phyloP scores from a whole-genome alignment of 2,113 vertebrate species.

The Butastur rufipennis region DNA sequence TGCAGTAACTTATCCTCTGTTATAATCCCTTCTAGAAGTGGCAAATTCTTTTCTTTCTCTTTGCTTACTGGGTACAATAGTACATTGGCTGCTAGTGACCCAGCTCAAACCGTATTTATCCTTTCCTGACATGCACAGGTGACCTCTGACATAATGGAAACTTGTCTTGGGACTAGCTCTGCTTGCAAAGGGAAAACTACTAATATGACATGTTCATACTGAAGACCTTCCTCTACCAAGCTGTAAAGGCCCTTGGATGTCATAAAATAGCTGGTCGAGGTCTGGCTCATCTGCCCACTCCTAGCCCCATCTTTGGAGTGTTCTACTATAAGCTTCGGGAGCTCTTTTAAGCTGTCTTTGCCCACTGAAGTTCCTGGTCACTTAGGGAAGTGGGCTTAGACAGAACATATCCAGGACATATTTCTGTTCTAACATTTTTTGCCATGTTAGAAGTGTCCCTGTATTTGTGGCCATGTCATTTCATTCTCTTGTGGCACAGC shows the following conservation, averaged over 20 bases:
- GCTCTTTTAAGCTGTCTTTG: background rate
- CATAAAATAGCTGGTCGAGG: background rate
- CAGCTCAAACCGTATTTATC: background rate
- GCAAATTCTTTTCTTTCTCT: background rate
- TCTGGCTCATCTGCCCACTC: background rate
- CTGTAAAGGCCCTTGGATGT: background rate
- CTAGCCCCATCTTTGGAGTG: background rate
- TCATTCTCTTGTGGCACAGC: background rate
- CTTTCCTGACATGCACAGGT: background rate
- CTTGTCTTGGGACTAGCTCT: background rate
- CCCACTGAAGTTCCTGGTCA: background rate
- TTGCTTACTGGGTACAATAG: background rate
- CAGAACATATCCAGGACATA: background rate
- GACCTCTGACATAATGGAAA: background rate
- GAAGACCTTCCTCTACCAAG: background rate
- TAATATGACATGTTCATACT: accelerated
- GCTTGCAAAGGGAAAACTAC: background rate
- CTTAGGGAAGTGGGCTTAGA: background rate
- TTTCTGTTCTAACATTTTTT: background rate
- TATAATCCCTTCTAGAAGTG: background rate
- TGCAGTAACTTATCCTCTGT: background rate
- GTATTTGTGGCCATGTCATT: background rate
- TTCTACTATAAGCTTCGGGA: background rate
- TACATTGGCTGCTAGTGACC: background rate
- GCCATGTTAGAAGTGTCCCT: background rate